Conservation (phyloP, 2,113 vertebrate species). For the Caloenas nicobarica region DNA sequence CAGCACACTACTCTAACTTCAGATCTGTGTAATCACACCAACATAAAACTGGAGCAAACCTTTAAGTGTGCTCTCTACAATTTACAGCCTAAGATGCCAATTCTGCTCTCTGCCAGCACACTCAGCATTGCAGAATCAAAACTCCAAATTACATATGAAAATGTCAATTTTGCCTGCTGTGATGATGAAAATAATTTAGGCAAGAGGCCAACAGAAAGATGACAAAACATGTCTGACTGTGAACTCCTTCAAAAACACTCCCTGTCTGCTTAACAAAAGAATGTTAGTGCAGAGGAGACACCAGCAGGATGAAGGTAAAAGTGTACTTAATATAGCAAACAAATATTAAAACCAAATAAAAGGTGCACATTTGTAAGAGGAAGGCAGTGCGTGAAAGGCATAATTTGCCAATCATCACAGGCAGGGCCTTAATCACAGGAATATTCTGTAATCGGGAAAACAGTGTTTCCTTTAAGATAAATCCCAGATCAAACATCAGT, state of each 20-base stretch:
- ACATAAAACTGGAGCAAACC: background rate
- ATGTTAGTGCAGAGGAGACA: background rate
- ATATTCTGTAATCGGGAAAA: background rate
- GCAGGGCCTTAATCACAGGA: background rate
- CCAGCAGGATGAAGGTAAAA: background rate
- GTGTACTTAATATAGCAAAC: background rate
- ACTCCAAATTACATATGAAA: background rate
- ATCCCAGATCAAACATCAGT: background rate
- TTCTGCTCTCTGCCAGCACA: background rate
- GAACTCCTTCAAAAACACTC: background rate
- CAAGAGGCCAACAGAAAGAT: background rate
- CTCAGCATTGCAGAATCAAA: background rate
- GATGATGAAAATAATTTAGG: background rate
- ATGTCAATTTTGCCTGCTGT: background rate
- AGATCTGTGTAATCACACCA: background rate
- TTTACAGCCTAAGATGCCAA: background rate
- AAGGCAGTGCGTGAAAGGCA: background rate
- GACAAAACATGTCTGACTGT: background rate
- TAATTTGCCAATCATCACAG: background rate
- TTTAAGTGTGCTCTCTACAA: background rate
- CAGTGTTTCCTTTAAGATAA: background rate
- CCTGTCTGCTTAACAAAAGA: background rate
- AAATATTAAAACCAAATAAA: background rate
- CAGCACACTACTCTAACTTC: background rate
- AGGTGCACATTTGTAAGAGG: background rate